Conservation (phyloP, 2,113 vertebrate species). For the Chloroceryle aenea region DNA sequence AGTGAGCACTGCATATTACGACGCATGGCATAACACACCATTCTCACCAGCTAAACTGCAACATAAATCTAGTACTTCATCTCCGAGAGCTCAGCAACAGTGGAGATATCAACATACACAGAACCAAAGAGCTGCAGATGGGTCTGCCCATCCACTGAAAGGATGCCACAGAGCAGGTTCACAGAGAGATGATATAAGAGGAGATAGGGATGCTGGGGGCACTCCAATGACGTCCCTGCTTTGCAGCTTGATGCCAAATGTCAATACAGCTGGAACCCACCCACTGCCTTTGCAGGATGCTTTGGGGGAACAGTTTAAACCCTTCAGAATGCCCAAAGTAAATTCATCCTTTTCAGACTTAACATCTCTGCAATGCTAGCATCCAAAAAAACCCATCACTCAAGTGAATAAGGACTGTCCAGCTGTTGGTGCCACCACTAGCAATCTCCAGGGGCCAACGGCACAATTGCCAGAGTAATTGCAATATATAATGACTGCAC, state of each 20-base stretch:
- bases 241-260: not conserved
- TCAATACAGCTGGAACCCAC: not conserved
- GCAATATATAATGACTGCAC: too few relatives aligned
- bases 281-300: not conserved
- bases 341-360: not conserved
- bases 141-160: not conserved
- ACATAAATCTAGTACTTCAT: not conserved
- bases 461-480: not conserved
- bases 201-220: not conserved
- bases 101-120: accelerated
- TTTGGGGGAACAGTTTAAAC: not conserved
- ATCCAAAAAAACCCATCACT: not conserved
- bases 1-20: not conserved
- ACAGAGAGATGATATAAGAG: not conserved
- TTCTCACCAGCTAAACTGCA: not conserved
- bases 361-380: not conserved
- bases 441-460: not conserved
- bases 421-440: not conserved
- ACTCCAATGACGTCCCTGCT: not conserved
- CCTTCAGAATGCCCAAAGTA: not conserved
- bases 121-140: accelerated
- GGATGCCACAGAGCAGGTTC: not conserved
- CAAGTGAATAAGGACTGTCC: not conserved
- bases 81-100: not conserved
- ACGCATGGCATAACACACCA: not conserved